Percentiles rank a stretch among this genome's conserved stretches.
These are phyloP conservation scores for Acronicta leporina DNA, from an alignment of 2,888 invertebrate genomes.

Conservation along the genomic window DNA sequence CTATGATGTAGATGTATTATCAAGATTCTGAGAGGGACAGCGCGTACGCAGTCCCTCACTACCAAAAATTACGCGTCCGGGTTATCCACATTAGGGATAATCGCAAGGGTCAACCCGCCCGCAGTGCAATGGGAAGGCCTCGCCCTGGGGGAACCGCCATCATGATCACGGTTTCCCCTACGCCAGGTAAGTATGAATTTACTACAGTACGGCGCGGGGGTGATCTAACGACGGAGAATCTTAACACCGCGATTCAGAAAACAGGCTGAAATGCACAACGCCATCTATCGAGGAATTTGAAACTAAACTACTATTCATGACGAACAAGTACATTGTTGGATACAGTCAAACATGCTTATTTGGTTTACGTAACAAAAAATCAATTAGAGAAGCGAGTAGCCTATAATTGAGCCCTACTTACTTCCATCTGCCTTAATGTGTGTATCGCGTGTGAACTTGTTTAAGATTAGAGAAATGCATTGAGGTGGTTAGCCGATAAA, in stretches of 20 bases:
- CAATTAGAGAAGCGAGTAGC: constrained; percentile 64
- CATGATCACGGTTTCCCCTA: constrained; percentile 19
- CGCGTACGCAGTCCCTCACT: constrained; percentile 24
- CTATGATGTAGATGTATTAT: too few relatives aligned
- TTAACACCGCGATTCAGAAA: constrained; percentile 24
- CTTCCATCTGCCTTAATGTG: constrained; percentile 69
- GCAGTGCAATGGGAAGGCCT: constrained; percentile 19
- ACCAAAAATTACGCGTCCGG: constrained; percentile 20
- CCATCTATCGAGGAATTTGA: constrained; percentile 30
- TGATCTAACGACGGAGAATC: constrained; percentile 5
- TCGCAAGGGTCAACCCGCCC: constrained; percentile 21
- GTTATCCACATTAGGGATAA: constrained; percentile 29
- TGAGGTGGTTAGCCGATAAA: constrained; percentile 32
- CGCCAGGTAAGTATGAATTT: constrained; percentile 14
- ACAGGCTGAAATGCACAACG: constrained; percentile 11
- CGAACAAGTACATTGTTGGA: constrained; percentile 13
- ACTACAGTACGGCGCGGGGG: neutral
- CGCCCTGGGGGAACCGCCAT: constrained; percentile 15
- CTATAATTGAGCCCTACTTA: constrained; percentile 66
- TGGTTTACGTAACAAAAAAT: constrained; percentile 61
- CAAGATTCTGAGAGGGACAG: constrained; percentile 6
- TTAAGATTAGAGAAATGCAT: constrained; percentile 44
- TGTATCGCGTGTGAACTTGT: constrained; percentile 69
- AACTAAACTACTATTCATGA: constrained; percentile 17
- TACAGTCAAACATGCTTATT: constrained; percentile 28